Conservation (phyloP, 2,113 vertebrate genomes). For the Seriola quinqueradiata region DNA sequence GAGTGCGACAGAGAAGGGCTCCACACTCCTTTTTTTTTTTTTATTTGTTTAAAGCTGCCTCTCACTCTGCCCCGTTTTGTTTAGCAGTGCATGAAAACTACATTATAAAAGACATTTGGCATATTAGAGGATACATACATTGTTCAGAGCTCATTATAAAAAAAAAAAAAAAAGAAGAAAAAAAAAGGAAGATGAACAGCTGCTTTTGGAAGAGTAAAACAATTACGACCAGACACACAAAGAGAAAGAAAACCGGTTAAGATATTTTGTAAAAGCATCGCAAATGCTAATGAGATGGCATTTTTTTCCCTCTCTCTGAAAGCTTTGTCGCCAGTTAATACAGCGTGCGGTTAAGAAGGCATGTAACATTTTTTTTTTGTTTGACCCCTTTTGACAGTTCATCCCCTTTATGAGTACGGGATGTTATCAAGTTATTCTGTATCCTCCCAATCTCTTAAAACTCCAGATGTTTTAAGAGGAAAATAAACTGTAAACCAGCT, state of each 20-base stretch:
- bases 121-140: conserved; percentile 91
- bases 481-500: conserved; percentile 78
- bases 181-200: conserved; percentile 81
- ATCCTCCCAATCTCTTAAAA: conserved; percentile 33
- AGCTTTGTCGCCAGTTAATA: conserved; percentile 58
- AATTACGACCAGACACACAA: conserved; percentile 58
- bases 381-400: conserved; percentile 22
- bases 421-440: conserved; percentile 14
- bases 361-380: conserved; percentile 70
- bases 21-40: conserved; percentile 67
- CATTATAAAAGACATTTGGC: conserved; percentile 90
- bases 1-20: conserved; percentile 77
- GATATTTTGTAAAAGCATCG: conserved; percentile 57
- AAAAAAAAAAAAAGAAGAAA: conserved; percentile 71
- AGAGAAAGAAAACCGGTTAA: conserved; percentile 39
- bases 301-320: conserved; percentile 34
- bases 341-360: conserved; percentile 51
- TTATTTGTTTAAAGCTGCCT: conserved; percentile 88
- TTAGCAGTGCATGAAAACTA: conserved; percentile 93
- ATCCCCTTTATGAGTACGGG: neutral
- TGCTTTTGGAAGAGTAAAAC: conserved; percentile 89
- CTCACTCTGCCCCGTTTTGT: conserved; percentile 85
- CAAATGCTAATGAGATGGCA: conserved; percentile 48
- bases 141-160: conserved; percentile 91
- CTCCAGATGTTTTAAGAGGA: conserved; percentile 2